Evolutionary conservation across 2,113 vertebrate species (phyloP).

Genomic region (Pholis gunnellus): DNA sequence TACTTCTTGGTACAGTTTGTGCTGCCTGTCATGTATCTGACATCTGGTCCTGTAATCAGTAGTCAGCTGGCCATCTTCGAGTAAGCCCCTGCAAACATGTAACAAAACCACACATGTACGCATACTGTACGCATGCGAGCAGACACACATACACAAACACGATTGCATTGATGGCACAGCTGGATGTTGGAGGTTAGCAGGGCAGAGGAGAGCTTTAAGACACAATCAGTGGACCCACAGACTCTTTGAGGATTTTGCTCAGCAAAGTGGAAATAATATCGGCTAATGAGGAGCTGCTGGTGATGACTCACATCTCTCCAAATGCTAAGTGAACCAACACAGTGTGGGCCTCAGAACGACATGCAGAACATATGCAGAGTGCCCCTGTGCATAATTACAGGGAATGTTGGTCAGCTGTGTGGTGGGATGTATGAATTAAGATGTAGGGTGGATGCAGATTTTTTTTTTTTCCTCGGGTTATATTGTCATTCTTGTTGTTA

Average conservation of each 20-base stretch:
- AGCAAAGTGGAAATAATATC: constrained; percentile 72
- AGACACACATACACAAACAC: background rate
- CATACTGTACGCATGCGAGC: constrained; percentile 2
- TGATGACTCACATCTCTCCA: constrained; percentile 74
- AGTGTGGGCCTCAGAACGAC: constrained; percentile 48
- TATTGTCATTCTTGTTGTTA: background rate
- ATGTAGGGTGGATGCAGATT: background rate
- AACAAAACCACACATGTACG: constrained; percentile 9
- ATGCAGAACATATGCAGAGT: constrained; percentile 61
- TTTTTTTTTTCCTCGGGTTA: background rate
- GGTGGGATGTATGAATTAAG: constrained; percentile 13
- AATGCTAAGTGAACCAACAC: constrained; percentile 67
- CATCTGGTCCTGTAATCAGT: constrained; percentile 67
- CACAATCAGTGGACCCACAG: constrained; percentile 46
- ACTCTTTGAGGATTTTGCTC: constrained; percentile 62
- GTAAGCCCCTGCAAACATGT: constrained; percentile 4
- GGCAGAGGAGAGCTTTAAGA: constrained; percentile 30
- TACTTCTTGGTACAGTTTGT: background rate
- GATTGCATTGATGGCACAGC: constrained; percentile 31
- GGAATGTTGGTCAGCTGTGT: constrained; percentile 38
- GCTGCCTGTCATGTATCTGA: constrained; percentile 11
- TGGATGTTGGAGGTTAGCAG: constrained; percentile 27
- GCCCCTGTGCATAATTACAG: constrained; percentile 50
- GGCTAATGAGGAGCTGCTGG: constrained; percentile 75
- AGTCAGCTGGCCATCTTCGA: constrained; percentile 19